Evolutionary conservation across 2,888 invertebrate genomes (phyloP).

Genomic region (Nomada ruficornis): DNA sequence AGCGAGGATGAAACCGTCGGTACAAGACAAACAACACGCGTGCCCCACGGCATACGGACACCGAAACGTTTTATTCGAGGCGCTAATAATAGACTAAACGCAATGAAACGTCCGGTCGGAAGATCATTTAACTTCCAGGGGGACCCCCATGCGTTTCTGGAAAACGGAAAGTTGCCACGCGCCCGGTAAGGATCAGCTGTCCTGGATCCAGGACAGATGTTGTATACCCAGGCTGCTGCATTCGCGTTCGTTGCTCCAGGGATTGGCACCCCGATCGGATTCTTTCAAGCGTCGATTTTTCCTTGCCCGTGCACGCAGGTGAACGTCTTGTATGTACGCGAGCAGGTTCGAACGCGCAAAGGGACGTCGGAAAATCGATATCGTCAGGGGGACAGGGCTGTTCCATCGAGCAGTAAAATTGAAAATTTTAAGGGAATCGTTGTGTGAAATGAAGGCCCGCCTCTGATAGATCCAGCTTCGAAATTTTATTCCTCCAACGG

Average conservation of each 20-base stretch:
- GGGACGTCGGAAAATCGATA: constrained; percentile 62
- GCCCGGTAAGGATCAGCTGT: constrained; percentile 74
- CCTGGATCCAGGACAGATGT: constrained; percentile 70
- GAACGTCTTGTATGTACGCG: constrained; percentile 65
- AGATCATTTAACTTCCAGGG: constrained; percentile 44
- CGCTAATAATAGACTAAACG: constrained; percentile 65
- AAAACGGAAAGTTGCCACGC: constrained; percentile 75
- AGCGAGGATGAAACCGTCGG: background rate
- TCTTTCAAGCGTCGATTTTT: constrained; percentile 73
- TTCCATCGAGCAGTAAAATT: constrained; percentile 7
- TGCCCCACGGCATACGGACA: constrained; percentile 31
- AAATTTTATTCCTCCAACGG: too few relatives aligned
- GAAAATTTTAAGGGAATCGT: background rate
- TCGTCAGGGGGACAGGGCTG: constrained; percentile 16
- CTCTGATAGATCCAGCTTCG: too few relatives aligned
- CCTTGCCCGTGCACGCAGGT: constrained; percentile 75
- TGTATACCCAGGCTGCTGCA: constrained; percentile 38
- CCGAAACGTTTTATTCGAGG: constrained; percentile 60
- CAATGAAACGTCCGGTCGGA: constrained; percentile 63
- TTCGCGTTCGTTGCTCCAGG: constrained; percentile 61
- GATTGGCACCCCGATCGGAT: constrained; percentile 56
- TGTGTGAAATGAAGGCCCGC: too few relatives aligned
- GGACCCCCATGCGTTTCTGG: constrained; percentile 67
- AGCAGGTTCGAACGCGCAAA: constrained; percentile 72
- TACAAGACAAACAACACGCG: constrained; percentile 3